phyloP scores from a whole-genome alignment of 2,113 vertebrate species.

The Laticauda laticaudata region DNA sequence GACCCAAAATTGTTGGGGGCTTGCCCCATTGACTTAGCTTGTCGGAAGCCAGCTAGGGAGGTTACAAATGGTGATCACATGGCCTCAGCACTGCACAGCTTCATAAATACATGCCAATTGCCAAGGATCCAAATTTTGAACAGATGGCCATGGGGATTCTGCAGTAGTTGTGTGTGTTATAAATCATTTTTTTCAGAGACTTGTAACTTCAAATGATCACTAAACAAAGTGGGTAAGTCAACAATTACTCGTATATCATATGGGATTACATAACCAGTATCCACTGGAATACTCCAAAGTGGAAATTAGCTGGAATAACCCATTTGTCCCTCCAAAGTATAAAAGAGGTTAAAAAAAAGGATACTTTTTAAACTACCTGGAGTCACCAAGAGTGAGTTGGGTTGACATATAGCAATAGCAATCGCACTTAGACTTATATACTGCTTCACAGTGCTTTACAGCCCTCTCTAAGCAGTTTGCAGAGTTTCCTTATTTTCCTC shows the following conservation, averaged over 20 bases:
- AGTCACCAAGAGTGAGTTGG: neutral
- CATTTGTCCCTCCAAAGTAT: neutral
- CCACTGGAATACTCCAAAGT: neutral
- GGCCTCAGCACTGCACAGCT: too few species aligned
- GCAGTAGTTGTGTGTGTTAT: neutral
- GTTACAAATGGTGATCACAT: too few species aligned
- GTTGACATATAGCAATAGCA: neutral
- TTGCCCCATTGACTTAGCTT: too few species aligned
- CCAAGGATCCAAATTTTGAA: too few species aligned
- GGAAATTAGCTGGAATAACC: neutral
- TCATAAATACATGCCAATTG: too few species aligned
- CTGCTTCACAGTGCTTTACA: too few species aligned
- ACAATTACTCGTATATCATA: neutral
- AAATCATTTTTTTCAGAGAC: neutral
- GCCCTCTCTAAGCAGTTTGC: too few species aligned
- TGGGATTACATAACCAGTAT: neutral
- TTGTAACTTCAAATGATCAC: neutral
- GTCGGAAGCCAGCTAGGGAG: too few species aligned
- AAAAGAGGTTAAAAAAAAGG: neutral
- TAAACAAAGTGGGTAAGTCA: neutral
- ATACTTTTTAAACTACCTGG: neutral
- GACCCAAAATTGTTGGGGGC: too few species aligned
- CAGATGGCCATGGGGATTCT: neutral
- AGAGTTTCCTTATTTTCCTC: too few species aligned
- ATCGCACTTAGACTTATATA: too few species aligned